Conservation (phyloP, 2,888 invertebrate genomes). For the Listrodromus nycthemerus region DNA sequence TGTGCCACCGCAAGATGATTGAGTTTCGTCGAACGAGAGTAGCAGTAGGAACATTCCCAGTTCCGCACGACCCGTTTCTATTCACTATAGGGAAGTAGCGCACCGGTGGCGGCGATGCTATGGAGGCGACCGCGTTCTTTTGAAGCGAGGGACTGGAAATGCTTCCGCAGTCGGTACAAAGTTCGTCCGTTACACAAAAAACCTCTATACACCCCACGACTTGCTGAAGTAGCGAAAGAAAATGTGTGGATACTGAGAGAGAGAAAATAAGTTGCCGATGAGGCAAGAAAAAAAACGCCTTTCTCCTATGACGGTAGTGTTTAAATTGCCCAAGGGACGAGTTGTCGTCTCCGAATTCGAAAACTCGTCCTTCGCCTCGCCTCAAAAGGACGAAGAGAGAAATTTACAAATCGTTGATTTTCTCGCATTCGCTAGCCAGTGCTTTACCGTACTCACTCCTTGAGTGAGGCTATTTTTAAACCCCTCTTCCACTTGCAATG, state of each 20-base stretch:
- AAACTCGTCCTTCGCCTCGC: neutral
- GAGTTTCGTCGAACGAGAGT: slow-evolving; percentile 15
- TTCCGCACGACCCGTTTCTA: slow-evolving; percentile 14
- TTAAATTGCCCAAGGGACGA: neutral
- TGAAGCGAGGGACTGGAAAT: slow-evolving; percentile 5
- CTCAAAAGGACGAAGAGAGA: neutral
- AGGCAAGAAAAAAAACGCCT: neutral
- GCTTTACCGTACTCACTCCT: neutral
- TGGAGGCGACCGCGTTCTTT: slow-evolving; percentile 13
- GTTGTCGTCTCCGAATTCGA: neutral
- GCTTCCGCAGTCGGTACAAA: slow-evolving; percentile 13
- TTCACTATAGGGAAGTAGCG: neutral
- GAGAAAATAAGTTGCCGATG: slow-evolving; percentile 1
- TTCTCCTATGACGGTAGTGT: neutral
- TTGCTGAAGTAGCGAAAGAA: neutral
- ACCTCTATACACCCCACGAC: slow-evolving; percentile 2
- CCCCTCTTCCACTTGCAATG: neutral
- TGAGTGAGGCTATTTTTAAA: neutral
- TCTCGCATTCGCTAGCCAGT: neutral
- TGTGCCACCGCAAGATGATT: slow-evolving; percentile 18
- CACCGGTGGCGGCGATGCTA: neutral
- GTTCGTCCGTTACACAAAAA: slow-evolving; percentile 9
- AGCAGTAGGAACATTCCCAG: slow-evolving; percentile 13
- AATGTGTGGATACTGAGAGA: neutral
- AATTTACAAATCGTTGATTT: slow-evolving; percentile 8